phyloP scores from a whole-genome alignment of 2,888 invertebrate genomes.

The Coenonympha arcania region DNA sequence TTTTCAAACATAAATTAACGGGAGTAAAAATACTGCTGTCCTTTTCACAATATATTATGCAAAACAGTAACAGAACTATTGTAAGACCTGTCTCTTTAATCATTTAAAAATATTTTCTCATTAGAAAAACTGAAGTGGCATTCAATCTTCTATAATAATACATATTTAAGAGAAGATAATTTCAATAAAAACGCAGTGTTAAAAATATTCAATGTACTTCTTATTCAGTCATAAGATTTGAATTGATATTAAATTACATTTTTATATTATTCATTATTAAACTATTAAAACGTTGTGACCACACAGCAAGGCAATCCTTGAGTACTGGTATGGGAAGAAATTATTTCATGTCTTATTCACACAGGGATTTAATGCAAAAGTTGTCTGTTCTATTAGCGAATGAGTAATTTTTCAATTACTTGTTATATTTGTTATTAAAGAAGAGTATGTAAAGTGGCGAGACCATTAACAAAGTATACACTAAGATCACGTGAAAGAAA shows the following conservation, averaged over 20 bases:
- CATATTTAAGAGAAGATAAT: neutral
- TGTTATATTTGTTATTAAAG: too few species aligned
- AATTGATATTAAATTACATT: conserved; percentile 17
- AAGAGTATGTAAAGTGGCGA: too few species aligned
- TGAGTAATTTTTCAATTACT: neutral
- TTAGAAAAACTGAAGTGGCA: too few species aligned
- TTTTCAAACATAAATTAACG: too few species aligned
- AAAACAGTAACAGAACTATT: too few species aligned
- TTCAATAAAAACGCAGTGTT: conserved; percentile 8
- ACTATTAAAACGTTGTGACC: neutral
- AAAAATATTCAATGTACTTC: conserved; percentile 22
- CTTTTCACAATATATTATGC: too few species aligned
- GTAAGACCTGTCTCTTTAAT: too few species aligned
- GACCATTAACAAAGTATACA: too few species aligned
- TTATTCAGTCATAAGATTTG: conserved; percentile 28
- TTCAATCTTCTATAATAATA: neutral
- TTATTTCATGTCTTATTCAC: neutral
- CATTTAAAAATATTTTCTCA: too few species aligned
- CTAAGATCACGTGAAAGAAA: too few species aligned
- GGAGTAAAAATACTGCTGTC: too few species aligned
- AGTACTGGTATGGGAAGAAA: neutral
- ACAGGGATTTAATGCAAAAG: neutral
- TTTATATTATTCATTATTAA: neutral
- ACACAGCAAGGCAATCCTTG: neutral
- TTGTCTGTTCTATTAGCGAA: neutral